phyloP scores from a whole-genome alignment of 2,888 invertebrate species.

The Watsonalla binaria region DNA sequence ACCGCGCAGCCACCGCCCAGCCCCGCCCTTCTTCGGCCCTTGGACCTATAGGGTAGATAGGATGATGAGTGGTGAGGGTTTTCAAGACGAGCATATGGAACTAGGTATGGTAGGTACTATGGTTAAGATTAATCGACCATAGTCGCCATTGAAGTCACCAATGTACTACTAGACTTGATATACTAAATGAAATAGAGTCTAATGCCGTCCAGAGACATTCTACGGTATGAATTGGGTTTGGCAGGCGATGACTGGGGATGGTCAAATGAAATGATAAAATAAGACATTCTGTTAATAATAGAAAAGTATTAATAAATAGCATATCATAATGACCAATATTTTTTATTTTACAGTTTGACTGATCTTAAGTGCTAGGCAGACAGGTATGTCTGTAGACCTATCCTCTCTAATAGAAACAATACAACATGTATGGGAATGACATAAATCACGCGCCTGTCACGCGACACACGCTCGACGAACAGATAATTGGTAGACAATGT shows the following conservation, averaged over 20 bases:
- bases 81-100: conserved; percentile 19
- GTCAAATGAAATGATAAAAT: conserved; percentile 21
- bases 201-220: conserved; percentile 57
- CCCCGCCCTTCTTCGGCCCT: conserved; percentile 49
- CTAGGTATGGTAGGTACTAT: conserved; percentile 11
- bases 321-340: no score
- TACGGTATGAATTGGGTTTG: conserved; percentile 35
- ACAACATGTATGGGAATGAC: no score
- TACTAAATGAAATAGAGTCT: conserved; percentile 32
- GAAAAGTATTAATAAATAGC: no score
- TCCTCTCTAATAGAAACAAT: no score
- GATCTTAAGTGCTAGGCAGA: no score
- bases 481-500: no score
- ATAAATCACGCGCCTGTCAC: no score
- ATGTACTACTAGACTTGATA: conserved; percentile 1
- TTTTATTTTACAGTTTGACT: no score
- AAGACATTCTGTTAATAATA: conserved; percentile 5
- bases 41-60: conserved; percentile 44
- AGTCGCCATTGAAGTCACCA: background rate
- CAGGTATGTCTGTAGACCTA: no score
- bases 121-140: background rate
- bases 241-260: conserved; percentile 29
- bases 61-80: conserved; percentile 28
- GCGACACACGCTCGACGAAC: no score
- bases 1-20: conserved; percentile 60